These are phyloP conservation scores for Cygnus buccinator DNA, from an alignment of 2,113 vertebrate species.

Conservation along the genomic window DNA sequence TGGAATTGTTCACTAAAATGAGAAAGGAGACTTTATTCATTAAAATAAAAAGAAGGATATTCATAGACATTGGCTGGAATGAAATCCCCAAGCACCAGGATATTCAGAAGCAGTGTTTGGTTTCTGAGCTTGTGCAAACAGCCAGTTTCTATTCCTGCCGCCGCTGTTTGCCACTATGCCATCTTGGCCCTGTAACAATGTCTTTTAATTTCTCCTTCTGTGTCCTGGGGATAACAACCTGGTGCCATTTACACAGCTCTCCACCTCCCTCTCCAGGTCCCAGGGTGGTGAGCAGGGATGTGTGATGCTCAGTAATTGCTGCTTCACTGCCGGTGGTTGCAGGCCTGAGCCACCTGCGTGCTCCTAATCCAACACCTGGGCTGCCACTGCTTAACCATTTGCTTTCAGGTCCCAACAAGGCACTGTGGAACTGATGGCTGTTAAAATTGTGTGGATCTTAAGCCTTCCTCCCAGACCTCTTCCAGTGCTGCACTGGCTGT, in stretches of 20 bases:
- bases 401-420: neutral
- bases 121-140: neutral
- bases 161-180: neutral
- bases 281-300: neutral
- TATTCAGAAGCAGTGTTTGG: neutral
- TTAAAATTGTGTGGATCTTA: neutral
- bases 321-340: neutral
- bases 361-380: rapidly evolving
- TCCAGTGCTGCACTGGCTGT: neutral
- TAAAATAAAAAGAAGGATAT: neutral
- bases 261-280: neutral
- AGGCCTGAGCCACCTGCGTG: neutral
- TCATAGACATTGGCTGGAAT: neutral
- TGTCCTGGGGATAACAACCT: neutral
- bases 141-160: neutral
- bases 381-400: neutral
- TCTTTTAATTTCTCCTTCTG: neutral
- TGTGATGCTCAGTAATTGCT: neutral
- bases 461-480: neutral
- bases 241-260: neutral
- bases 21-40: neutral
- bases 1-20: constrained; percentile 1
- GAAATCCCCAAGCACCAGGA: neutral
- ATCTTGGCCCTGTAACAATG: neutral
- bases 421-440: neutral